Evolutionary conservation across 2,888 invertebrate genomes (phyloP), one percentile per base, ranked within the genome.

Genomic region (Sicus ferrugineus): DNA sequence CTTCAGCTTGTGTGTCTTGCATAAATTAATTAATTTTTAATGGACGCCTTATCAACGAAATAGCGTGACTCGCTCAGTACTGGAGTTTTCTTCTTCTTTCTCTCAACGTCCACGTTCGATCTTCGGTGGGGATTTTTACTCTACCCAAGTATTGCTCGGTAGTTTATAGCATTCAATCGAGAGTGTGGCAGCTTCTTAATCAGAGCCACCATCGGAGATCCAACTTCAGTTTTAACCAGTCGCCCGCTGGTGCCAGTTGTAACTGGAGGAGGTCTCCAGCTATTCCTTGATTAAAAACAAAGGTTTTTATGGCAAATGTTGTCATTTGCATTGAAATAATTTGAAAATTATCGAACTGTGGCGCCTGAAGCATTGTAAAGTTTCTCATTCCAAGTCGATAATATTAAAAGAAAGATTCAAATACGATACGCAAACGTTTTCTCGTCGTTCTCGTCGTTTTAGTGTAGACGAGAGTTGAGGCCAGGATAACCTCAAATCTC

Each of bases 1-100:
- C 4, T 42, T 42, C 38, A 11, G 38, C 11, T 42, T 42, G 14
- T 42, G n/a, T 42, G 42, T 71, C 72, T 73, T 74, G 73, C 74
- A 74, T 75, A 75, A 75, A 74, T 75, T 75, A 75, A 75, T 74
- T 74, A 69, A 69, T 58, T 69, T 67, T 73, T 74, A 75, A 75
- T 75, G 74, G 73, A 75, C 73, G 71, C 71, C 70, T 68, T 73
- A 75, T 75, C 73, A 71, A 52, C 38, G 23, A 28, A 54, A 54
- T 28, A 54, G 7, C 54, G 14, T 14, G 54, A 28, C 54, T 26
- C 54, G 28, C 54, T 23, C 54, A 54, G 28, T 11, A 28, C 42
- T 9, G 42, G 54, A 6, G 23, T 54, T 28, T 54, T 54, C 14
- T 54, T 54, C 23, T 21, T 19, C 5, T 21, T 52, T 52, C 21